These are phyloP conservation scores for Nomada fabriciana DNA, from an alignment of 2,888 invertebrate genomes.

Conservation along the genomic window DNA sequence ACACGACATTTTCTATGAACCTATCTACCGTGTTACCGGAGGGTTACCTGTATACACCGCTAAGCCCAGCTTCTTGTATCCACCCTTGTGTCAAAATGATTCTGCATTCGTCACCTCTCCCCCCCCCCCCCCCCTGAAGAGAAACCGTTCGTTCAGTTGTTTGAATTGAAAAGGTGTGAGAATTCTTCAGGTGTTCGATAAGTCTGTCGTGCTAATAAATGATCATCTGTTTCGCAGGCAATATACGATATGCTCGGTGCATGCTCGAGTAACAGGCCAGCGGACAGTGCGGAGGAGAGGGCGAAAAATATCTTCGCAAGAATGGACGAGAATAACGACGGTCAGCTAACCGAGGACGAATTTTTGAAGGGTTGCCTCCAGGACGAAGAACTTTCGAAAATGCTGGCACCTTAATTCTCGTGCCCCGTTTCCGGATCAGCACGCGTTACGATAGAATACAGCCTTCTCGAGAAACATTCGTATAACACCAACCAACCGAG, in stretches of 20 bases:
- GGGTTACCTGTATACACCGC: too few relatives aligned
- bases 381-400: slow-evolving; percentile 97
- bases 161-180: too few relatives aligned
- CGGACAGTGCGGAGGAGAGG: slow-evolving; percentile 98
- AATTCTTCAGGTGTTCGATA: too few relatives aligned
- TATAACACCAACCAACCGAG: slow-evolving; percentile 37
- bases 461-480: slow-evolving; percentile 46
- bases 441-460: slow-evolving; percentile 33
- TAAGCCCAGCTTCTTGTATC: too few relatives aligned
- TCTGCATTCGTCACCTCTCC: too few relatives aligned
- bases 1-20: too few relatives aligned
- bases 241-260: slow-evolving; percentile 99
- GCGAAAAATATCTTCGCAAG: slow-evolving; percentile 99
- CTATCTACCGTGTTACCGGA: too few relatives aligned
- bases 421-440: slow-evolving; percentile 66
- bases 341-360: slow-evolving; percentile 98
- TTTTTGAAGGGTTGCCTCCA: slow-evolving; percentile 99
- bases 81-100: too few relatives aligned
- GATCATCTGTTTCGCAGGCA: slow-evolving; percentile 88
- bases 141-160: too few relatives aligned
- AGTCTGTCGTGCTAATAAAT: too few relatives aligned
- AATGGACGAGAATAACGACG: slow-evolving; percentile 99
- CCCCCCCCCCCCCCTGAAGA: too few relatives aligned
- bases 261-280: slow-evolving; percentile 97
- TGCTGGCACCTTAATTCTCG: slow-evolving; percentile 94